Evolutionary conservation across 2,888 invertebrate genomes (phyloP).

Genomic region (Eupithecia subfuscata): DNA sequence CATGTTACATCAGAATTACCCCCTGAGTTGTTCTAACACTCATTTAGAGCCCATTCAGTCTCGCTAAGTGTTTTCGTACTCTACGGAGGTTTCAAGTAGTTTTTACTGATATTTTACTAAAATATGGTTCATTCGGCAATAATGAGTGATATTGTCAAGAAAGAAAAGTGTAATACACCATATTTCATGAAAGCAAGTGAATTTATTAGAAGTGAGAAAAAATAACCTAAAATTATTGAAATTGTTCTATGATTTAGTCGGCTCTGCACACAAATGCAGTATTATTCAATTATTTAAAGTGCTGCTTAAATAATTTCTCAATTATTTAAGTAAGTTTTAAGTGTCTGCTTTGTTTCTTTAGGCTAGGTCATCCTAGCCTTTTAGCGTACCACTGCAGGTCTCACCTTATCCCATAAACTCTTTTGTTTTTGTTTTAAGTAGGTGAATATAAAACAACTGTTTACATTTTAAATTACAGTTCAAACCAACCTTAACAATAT

Average conservation of each 20-base stretch:
- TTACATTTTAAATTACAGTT: too few relatives aligned
- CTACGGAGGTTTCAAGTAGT: not conserved
- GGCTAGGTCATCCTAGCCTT: too few relatives aligned
- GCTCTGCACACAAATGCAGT: not conserved
- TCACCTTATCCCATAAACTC: too few relatives aligned
- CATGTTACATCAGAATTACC: constrained; percentile 6
- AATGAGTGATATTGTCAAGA: not conserved
- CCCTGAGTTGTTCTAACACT: constrained; percentile 19
- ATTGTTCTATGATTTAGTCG: not conserved
- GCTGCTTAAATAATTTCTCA: too few relatives aligned
- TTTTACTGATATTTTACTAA: not conserved
- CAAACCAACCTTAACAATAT: too few relatives aligned
- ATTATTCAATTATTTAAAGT: not conserved
- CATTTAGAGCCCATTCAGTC: not conserved
- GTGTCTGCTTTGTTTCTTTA: too few relatives aligned
- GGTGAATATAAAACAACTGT: too few relatives aligned
- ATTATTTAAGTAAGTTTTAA: too few relatives aligned
- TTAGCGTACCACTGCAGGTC: too few relatives aligned
- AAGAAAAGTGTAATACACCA: not conserved
- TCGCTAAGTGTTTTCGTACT: not conserved
- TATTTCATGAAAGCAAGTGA: not conserved
- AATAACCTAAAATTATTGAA: not conserved
- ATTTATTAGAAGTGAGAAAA: not conserved
- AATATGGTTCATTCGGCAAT: not conserved
- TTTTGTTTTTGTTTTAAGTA: too few relatives aligned